phyloP scores from a whole-genome alignment of 92 coral and sea anemone genomes.

The Palythoa heliodiscus region DNA sequence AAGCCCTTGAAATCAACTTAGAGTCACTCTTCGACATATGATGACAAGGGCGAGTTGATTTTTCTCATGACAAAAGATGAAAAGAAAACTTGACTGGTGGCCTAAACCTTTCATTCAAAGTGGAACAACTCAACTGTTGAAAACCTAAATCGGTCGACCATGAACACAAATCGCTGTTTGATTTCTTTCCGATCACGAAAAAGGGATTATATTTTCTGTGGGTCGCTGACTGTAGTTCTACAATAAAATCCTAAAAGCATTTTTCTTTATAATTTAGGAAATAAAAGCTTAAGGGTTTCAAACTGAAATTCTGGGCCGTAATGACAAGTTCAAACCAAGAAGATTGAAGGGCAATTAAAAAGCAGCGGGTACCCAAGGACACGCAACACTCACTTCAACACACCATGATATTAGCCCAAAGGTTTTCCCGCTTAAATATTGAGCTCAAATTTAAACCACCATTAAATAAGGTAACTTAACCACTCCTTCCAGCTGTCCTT shows the following conservation, averaged over 20 bases:
- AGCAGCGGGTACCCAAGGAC: constrained; percentile 31
- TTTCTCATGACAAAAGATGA: constrained; percentile 12
- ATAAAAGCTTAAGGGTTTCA: background rate
- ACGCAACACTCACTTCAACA: constrained; percentile 21
- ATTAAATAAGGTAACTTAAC: background rate
- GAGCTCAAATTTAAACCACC: background rate
- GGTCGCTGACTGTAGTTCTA: background rate
- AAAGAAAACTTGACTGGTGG: constrained; percentile 34
- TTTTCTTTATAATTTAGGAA: background rate
- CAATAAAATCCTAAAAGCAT: background rate
- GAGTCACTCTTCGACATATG: constrained; percentile 20
- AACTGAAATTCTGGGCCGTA: background rate
- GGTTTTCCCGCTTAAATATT: background rate
- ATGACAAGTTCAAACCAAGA: constrained; percentile 15
- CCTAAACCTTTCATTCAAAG: constrained; percentile 6
- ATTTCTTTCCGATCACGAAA: background rate
- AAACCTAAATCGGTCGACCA: constrained; percentile 10
- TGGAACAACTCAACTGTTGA: background rate
- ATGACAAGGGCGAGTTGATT: constrained; percentile 15
- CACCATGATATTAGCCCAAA: constrained; percentile 7
- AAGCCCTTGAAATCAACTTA: background rate
- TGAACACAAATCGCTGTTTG: background rate
- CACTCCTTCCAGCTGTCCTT: background rate
- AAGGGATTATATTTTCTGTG: background rate
- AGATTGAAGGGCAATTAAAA: constrained; percentile 11